phyloP scores from a whole-genome alignment of 2,113 vertebrate genomes.

The Dryoscopus gambensis region DNA sequence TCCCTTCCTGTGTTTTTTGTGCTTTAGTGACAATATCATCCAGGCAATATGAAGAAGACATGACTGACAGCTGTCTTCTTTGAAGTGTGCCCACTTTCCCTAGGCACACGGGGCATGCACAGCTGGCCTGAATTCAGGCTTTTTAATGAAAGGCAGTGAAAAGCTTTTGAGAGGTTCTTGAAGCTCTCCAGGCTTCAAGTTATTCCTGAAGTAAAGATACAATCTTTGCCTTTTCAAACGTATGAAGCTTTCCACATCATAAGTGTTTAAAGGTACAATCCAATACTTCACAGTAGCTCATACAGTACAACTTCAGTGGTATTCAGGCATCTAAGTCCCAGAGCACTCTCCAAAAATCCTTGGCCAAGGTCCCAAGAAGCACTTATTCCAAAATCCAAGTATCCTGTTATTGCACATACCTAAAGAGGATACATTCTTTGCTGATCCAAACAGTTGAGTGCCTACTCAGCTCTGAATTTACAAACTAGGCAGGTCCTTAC shows the following conservation, averaged over 20 bases:
- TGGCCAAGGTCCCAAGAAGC: conserved; percentile 4
- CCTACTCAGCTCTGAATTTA: neutral
- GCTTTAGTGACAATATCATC: neutral
- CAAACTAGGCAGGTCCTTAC: neutral
- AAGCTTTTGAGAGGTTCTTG: neutral
- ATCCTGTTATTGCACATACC: conserved; percentile 10
- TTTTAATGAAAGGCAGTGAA: neutral
- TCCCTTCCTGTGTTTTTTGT: neutral
- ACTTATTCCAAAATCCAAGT: conserved; percentile 8
- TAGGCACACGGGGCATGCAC: neutral
- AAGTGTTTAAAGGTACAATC: neutral
- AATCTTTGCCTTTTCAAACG: neutral
- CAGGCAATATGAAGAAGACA: neutral
- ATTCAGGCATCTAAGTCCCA: neutral
- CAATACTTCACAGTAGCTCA: neutral
- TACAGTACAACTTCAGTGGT: neutral
- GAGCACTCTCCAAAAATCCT: neutral
- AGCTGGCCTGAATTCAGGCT: neutral
- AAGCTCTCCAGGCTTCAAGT: neutral
- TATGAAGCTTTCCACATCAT: neutral
- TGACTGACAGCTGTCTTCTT: neutral
- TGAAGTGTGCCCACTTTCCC: neutral
- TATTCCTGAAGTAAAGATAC: neutral
- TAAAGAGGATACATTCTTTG: neutral
- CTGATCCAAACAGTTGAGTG: neutral